phyloP scores from a whole-genome alignment of 2,888 invertebrate species.

The Cantharis flavilabris region DNA sequence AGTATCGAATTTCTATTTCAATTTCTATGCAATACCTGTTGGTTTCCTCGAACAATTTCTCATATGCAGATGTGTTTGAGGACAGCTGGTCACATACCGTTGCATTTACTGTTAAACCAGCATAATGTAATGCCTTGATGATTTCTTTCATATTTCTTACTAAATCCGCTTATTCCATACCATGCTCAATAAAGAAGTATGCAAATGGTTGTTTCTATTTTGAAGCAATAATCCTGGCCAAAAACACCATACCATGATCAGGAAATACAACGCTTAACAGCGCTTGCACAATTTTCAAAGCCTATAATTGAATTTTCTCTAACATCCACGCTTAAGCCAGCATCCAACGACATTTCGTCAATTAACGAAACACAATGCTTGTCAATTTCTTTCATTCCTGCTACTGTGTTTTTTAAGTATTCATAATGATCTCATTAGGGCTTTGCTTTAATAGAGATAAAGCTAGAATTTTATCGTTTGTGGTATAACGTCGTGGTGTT shows the following conservation, averaged over 20 bases:
- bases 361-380: background rate
- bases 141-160: background rate
- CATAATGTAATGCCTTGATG: background rate
- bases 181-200: conserved; percentile 8
- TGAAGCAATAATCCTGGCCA: conserved; percentile 25
- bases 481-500: too few species aligned
- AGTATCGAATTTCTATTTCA: too few species aligned
- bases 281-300: conserved; percentile 22
- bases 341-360: background rate
- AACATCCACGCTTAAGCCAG: background rate
- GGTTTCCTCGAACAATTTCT: background rate
- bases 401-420: background rate
- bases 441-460: too few species aligned
- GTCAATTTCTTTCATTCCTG: background rate
- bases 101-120: conserved; percentile 7
- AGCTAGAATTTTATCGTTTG: too few species aligned
- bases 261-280: conserved; percentile 24
- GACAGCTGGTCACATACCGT: background rate
- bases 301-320: background rate
- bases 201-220: conserved; percentile 18
- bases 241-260: conserved; percentile 38
- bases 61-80: background rate
- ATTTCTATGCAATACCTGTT: too few species aligned
- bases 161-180: background rate
- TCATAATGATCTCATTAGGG: background rate